Percentiles rank a stretch among this genome's conserved stretches.
phyloP scores from a whole-genome alignment of 2,113 vertebrate species.

The Marcusenius ussheri region DNA sequence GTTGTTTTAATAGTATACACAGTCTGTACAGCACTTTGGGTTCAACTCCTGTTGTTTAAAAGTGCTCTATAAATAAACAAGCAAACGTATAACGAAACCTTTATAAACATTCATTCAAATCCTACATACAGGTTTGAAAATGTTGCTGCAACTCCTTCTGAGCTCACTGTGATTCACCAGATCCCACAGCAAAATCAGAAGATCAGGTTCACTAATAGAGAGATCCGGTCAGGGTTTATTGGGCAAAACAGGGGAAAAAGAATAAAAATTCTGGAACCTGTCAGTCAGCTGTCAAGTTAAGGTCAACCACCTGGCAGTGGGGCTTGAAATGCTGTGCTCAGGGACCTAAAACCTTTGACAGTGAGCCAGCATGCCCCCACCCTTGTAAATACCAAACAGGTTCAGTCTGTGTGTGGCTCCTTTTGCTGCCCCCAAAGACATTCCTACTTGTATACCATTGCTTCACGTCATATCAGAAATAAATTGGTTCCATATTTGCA shows the following conservation, averaged over 20 bases:
- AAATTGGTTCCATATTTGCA: neutral
- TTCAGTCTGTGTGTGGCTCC: neutral
- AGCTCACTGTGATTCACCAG: neutral
- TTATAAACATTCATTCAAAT: neutral
- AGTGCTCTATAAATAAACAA: no score
- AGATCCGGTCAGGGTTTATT: neutral
- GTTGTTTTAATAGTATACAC: no score
- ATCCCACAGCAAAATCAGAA: neutral
- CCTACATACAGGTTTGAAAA: neutral
- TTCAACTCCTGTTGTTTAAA: no score
- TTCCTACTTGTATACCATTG: neutral
- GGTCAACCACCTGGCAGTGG: neutral
- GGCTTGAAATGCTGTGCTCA: neutral
- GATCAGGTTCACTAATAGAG: neutral
- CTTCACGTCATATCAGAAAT: neutral
- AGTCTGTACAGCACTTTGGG: no score
- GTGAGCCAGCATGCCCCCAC: neutral
- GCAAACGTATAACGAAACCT: neutral
- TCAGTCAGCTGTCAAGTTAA: neutral
- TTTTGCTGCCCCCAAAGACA: neutral
- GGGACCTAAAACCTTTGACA: neutral
- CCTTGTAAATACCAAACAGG: neutral
- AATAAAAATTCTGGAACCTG: neutral
- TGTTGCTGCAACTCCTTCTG: neutral
- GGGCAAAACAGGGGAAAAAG: neutral